Base-by-base conservation (phyloP, 2,888 invertebrate species). In the Amblyjoppa proteus region DNA sequence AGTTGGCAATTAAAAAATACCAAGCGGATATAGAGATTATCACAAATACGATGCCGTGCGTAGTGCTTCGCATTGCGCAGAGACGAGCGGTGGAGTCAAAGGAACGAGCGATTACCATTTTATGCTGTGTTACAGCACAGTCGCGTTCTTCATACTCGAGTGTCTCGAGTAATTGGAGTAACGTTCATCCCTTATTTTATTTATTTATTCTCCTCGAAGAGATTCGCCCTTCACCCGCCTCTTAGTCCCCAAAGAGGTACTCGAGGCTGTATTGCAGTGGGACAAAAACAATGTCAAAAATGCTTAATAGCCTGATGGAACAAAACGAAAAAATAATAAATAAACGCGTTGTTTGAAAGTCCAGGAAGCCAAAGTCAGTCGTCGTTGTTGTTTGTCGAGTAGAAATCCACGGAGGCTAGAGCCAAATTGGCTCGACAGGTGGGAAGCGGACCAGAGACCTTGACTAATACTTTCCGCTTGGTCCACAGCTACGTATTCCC, bases 351-450 rank as follows among this genome's bases (percentile, higher is more conserved):
- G 41, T 11, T 38, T 38, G 9, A 41, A 41, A 41, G 11, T 25
- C 20, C 9, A 25, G 11, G 56, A 56, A 56, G 20, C 56, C 13
- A 56, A 31, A 45, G 66, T 53, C 49, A 61, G 64, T 31, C 45
- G 56, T 31, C 45, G 41, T 84, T 66, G 73, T 80, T 84, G 66
- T 69, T 49, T 38, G n/a, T 9, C 11, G 56, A 56, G 2, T 25
- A 25, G 25, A 13, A 31, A 6, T 41, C 25, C 25, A 20, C 58
- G 20, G 41, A 53, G 73, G 66, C 73, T 31, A 51, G 34, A 58
- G 45, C 86, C 58, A 84, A 88, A 87, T 84, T 64, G 82, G 77
- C 70, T 77, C 87, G 90, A 90, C 91, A 91, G 91, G 88, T 91
- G 91, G 91, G 90, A 90, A 91, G 91, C 91, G 90, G 71, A 75